A percentile compares a stretch with the other conserved stretches of the same genome.
phyloP scores from a whole-genome alignment of 2,113 vertebrate genomes.

The Oreochromis spilurus region DNA sequence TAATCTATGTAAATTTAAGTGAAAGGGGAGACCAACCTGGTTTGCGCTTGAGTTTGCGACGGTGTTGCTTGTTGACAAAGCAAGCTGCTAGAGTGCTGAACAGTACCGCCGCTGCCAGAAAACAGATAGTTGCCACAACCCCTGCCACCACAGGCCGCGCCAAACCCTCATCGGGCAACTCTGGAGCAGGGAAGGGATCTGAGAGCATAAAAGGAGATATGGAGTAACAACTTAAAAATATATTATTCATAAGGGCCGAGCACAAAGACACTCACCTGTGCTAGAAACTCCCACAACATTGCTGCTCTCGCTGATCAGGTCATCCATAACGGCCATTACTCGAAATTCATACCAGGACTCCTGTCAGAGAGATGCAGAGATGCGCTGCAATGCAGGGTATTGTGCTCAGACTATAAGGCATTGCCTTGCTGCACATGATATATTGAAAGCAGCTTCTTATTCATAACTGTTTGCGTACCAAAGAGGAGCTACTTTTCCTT shows the following conservation, averaged over 20 bases:
- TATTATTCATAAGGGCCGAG: not conserved
- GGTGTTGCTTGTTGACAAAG: constrained; percentile 97
- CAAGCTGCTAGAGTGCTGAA: constrained; percentile 98
- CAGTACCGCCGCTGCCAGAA: constrained; percentile 93
- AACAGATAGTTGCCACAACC: constrained; percentile 97
- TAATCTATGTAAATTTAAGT: not conserved
- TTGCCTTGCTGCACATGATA: not conserved
- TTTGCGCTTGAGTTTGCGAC: constrained; percentile 95
- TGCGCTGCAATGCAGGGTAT: not conserved
- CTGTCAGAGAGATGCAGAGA: constrained; percentile 60
- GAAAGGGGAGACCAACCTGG: constrained; percentile 78
- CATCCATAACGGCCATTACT: constrained; percentile 97
- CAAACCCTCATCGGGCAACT: constrained; percentile 91
- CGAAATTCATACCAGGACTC: constrained; percentile 99
- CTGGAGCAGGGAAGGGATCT: constrained; percentile 93
- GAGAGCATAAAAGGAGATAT: not conserved
- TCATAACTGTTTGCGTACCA: not conserved
- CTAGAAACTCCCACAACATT: constrained; percentile 97
- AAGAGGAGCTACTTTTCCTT: not conserved
- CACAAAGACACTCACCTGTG: constrained; percentile 79
- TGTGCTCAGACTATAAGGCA: not conserved
- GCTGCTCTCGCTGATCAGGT: constrained; percentile 98
- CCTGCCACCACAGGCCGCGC: constrained; percentile 94
- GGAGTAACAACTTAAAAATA: not conserved
- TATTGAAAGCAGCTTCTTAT: not conserved